Evolutionary conservation across 2,888 invertebrate genomes (phyloP).

Genomic region (Drosophila melanosoma): DNA sequence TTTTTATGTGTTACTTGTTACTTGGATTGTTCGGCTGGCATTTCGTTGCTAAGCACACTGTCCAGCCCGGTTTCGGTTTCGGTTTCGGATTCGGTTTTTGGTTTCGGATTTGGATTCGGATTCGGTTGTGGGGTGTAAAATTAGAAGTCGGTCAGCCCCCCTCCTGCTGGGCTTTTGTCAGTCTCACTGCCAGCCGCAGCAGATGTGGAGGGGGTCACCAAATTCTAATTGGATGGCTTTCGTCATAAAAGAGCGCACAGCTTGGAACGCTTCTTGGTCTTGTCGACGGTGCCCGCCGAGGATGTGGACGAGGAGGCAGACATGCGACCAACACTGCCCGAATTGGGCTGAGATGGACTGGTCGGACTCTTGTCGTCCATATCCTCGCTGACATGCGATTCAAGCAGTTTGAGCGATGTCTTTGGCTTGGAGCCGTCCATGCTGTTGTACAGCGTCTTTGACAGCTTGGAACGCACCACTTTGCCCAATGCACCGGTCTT

Average conservation of each 20-base stretch:
- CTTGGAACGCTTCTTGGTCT: slow-evolving; percentile 85
- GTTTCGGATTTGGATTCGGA: not conserved
- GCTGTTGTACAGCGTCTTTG: slow-evolving; percentile 86
- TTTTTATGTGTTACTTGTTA: not conserved
- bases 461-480: slow-evolving; percentile 86
- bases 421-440: slow-evolving; percentile 84
- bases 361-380: slow-evolving; percentile 84
- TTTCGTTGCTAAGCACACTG: slow-evolving; percentile 33
- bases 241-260: slow-evolving; percentile 85
- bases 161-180: slow-evolving; percentile 64
- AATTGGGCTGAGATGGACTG: slow-evolving; percentile 79
- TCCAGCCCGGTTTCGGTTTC: slow-evolving; percentile 10
- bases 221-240: slow-evolving; percentile 85
- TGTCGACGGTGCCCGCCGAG: slow-evolving; percentile 80
- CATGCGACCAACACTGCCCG: slow-evolving; percentile 76
- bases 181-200: slow-evolving; percentile 65
- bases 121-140: slow-evolving; percentile 44
- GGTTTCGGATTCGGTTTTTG: not conserved
- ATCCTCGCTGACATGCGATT: slow-evolving; percentile 83
- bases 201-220: slow-evolving; percentile 73
- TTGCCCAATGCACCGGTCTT: slow-evolving; percentile 86
- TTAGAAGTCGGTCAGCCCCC: slow-evolving; percentile 82
- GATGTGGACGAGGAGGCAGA: slow-evolving; percentile 82
- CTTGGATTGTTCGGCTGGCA: slow-evolving; percentile 23
- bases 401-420: slow-evolving; percentile 82